Base-by-base conservation (phyloP, 2,113 vertebrate species). In the Trogon melanurus region DNA sequence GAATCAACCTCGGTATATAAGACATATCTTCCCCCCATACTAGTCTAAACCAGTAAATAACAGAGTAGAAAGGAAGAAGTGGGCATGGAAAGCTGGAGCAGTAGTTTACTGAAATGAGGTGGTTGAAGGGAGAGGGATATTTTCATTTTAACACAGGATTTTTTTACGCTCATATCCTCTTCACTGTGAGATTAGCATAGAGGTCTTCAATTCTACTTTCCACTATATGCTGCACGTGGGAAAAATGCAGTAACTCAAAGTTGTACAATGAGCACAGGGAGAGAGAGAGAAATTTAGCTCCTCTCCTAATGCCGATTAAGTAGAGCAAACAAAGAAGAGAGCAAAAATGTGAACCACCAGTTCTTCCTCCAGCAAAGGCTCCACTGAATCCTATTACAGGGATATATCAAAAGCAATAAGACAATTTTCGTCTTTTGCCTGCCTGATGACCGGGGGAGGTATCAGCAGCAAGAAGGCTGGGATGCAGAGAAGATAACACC, bases 251-350 rank as follows among this genome's bases (percentile, higher is more conserved):
- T 34, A 74, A 62, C 56, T 47, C 20, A 8, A 79, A 90, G 51
- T 26, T 56, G 34, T 26, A 34, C 27, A 44, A 74, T 56, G 51
- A 51, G 11, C 0, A 0, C 7, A 54, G 60, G 51, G 70, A 91
- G 26, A 90, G 15, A 6, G 13, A 89, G 36, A 57, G 47, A 69
- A 83, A 73, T 66, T 53, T 20, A 79, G 45, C 23, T 60, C 44
- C 44, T 84, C 26, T 89, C 16, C 29, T 88, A 73, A 80, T 29
- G 36, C 47, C 4, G 4, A 72, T 85, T 64, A 93, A 67, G 48
- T 29, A 67, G 34, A 79, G 56, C 71, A 70, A 91, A 91, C 29
- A 96, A 94, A 95, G 78, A 87, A 32, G 20, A 89, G 26, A 38
- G 38, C 26, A 80, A 67, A 83, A 86, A 73, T 27, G 18, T 36